Evolutionary conservation across 2,797 vertebrate species (phyloP).

Genomic region (Karalla daura): DNA sequence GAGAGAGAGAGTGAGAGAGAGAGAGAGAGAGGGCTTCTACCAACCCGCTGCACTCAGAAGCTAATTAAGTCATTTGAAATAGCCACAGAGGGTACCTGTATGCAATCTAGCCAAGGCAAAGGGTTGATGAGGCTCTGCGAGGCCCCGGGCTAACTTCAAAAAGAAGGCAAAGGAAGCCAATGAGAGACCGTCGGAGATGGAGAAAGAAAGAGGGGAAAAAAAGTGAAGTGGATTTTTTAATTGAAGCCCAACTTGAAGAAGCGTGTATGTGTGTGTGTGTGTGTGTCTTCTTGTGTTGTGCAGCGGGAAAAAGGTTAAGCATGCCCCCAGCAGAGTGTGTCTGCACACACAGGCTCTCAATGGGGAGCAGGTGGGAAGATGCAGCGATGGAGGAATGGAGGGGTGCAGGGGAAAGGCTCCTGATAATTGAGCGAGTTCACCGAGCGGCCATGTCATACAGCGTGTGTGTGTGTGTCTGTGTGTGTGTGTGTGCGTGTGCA

Average conservation of each 20-base stretch:
- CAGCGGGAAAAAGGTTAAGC: slow-evolving; percentile 80
- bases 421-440: slow-evolving; percentile 73
- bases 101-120: slow-evolving; percentile 83
- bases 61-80: slow-evolving; percentile 89
- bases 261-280: slow-evolving; percentile 63
- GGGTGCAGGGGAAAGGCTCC: slow-evolving; percentile 51
- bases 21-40: slow-evolving; percentile 56
- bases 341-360: slow-evolving; percentile 68
- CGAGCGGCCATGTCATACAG: slow-evolving; percentile 51
- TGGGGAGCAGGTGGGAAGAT: slow-evolving; percentile 72
- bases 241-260: slow-evolving; percentile 79
- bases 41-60: slow-evolving; percentile 78
- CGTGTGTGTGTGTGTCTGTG: neutral
- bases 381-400: slow-evolving; percentile 54
- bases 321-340: slow-evolving; percentile 76
- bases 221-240: slow-evolving; percentile 76
- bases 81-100: slow-evolving; percentile 85
- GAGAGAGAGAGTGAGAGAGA: slow-evolving; percentile 18
- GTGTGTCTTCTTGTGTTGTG: slow-evolving; percentile 62
- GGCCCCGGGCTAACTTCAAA: slow-evolving; percentile 83
- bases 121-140: slow-evolving; percentile 81
- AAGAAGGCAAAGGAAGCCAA: slow-evolving; percentile 68
- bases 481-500: slow-evolving; percentile 1
- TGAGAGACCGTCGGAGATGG: slow-evolving; percentile 51
- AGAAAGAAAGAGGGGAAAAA: slow-evolving; percentile 19